A percentile compares a stretch with the other conserved stretches of the same genome.
Evolutionary conservation across 1,140 invertebrate genomes (phyloP).

Genomic region (Halotydeus destructor): DNA sequence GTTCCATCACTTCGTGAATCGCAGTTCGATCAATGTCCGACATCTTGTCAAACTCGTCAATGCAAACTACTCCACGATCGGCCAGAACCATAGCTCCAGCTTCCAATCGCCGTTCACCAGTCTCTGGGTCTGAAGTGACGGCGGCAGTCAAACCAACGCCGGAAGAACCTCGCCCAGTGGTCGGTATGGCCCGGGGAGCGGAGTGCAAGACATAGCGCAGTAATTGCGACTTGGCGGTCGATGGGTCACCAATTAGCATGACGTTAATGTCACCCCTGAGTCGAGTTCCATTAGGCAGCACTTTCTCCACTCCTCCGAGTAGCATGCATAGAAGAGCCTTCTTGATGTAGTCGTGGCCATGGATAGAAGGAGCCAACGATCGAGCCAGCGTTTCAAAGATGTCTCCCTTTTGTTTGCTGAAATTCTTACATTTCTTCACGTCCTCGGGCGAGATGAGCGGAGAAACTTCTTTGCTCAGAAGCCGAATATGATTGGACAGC

Average conservation of each 20-base stretch:
- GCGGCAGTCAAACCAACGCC: conserved; percentile 97
- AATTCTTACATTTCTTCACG: conserved; percentile 66
- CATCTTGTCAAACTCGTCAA: conserved; percentile 99
- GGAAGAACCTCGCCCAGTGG: conserved; percentile 82
- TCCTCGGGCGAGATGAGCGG: conserved; percentile 59
- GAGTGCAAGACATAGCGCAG: conserved; percentile 81
- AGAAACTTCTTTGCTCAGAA: conserved; percentile 69
- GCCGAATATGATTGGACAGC: conserved; percentile 76
- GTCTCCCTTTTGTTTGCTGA: conserved; percentile 47
- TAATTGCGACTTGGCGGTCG: conserved; percentile 94
- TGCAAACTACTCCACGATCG: conserved; percentile 92
- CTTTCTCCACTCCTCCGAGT: conserved; percentile 85
- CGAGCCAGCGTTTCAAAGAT: conserved; percentile 75
- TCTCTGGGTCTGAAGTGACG: conserved; percentile 85
- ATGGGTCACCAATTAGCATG: conserved; percentile 91
- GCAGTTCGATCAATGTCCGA: conserved; percentile 97
- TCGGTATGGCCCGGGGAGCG: conserved; percentile 82
- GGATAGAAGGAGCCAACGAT: conserved; percentile 92
- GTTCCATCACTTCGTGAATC: conserved; percentile 96
- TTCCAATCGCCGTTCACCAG: conserved; percentile 56
- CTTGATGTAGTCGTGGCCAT: conserved; percentile 91
- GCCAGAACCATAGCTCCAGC: conserved; percentile 99
- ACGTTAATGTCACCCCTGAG: conserved; percentile 94
- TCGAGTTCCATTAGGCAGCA: conserved; percentile 81
- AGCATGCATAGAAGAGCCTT: conserved; percentile 86